Base-by-base conservation (phyloP, 2,888 invertebrate genomes). In the Hoplodrina ambigua region DNA sequence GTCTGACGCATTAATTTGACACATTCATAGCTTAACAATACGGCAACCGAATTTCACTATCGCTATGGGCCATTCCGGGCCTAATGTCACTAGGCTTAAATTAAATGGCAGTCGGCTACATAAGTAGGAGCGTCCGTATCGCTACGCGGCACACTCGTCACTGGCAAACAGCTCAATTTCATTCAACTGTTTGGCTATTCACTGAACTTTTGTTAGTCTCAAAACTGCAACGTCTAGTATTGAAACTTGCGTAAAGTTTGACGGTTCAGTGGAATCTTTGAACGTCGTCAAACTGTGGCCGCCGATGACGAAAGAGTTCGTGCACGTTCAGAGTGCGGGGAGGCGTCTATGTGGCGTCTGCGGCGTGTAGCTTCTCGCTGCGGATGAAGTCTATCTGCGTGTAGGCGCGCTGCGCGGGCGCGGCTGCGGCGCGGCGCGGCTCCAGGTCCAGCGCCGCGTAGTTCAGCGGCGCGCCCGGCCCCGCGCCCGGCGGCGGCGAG, bases 371-470 rank as follows among this genome's bases (percentile, higher is more conserved):
- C 67, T 91, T 87, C 85, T 97, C 97, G 90, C 97, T 96, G 91
- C 97, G 97, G 46, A 97, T 95, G 93, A 98, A 98, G 96, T 98
- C 98, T 75, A 98, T 98, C 94, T 98, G 97, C 78, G 98, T 98
- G 93, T 98, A 98, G 53, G 96, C 96, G 86, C 97, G 97, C 71
- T 94, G 92, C 56, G 96, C 88, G 30, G 94, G 87, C 33, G 96
- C 93, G 52, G 96, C 78, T 84, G 81, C 85, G 77, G 87, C 87
- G 52, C 88, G 88, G 10, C 91, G 89, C 82, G 92, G 93, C 89
- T 95, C 94, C 81, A 95, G 90, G 88, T 94, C 94, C 62, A 95
- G 90, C 75, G 95, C 92, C 41, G 95, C 95, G 92, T 96, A 95
- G 91, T 94, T 86, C 65, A 94, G 89, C 8, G 41, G 41, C 11